Percentiles rank a stretch among this genome's conserved stretches.
Evolutionary conservation across 2,797 vertebrate genomes (phyloP).

Genomic region (Orientallactaga sibirica): DNA sequence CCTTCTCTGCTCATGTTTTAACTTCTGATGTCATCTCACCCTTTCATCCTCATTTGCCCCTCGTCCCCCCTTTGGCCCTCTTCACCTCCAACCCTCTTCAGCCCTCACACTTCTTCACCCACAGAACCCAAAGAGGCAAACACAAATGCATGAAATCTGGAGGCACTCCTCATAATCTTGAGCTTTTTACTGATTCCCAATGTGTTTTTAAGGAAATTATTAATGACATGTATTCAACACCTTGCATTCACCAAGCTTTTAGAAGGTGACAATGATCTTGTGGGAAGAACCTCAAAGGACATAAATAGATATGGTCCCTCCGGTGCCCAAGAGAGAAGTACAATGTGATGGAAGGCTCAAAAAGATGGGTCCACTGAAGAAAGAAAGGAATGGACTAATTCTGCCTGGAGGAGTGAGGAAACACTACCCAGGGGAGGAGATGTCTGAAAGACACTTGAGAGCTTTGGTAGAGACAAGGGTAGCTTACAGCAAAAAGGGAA

Average conservation of each 20-base stretch:
- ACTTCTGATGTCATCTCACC: not conserved
- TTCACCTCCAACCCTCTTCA: not conserved
- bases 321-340: not conserved
- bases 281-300: not conserved
- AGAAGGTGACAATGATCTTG: not conserved
- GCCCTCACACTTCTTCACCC: no score
- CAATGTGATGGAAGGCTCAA: not conserved
- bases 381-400: not conserved
- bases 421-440: not conserved
- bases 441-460: not conserved
- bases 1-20: not conserved
- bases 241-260: not conserved
- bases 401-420: not conserved
- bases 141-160: not conserved
- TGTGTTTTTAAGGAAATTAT: not conserved
- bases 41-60: not conserved
- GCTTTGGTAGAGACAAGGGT: not conserved
- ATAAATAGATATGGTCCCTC: not conserved
- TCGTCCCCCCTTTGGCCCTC: not conserved
- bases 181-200: not conserved
- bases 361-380: not conserved
- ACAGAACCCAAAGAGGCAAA: not conserved
- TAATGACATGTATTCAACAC: not conserved
- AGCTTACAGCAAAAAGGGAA: not conserved
- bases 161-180: not conserved